Conservation (phyloP, 2,113 vertebrate species). For the Steatornis caripensis region DNA sequence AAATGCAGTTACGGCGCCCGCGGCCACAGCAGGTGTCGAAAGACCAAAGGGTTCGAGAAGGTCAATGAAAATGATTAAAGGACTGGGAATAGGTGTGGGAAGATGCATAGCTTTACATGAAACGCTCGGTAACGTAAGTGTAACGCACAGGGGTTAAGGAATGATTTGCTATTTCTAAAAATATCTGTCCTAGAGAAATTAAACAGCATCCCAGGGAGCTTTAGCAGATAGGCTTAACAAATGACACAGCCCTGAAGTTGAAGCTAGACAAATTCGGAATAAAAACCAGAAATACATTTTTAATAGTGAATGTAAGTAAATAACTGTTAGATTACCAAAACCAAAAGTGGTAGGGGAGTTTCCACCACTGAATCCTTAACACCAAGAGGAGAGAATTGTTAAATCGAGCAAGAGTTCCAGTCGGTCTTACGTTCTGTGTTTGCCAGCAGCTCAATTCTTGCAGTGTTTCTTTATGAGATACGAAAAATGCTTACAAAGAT, state of each 20-base stretch:
- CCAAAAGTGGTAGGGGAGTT: not conserved
- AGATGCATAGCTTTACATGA: not conserved
- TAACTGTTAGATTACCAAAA: not conserved
- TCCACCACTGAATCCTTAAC: not conserved
- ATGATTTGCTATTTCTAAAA: not conserved
- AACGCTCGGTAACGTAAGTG: not conserved
- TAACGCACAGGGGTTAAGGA: not conserved
- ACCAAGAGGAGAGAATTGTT: not conserved
- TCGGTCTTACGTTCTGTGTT: not conserved
- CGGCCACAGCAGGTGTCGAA: rapidly evolving
- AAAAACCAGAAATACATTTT: not conserved
- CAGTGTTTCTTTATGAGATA: not conserved
- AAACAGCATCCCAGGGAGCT: not conserved
- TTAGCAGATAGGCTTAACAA: not conserved
- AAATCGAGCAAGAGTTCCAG: not conserved
- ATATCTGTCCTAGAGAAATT: not conserved
- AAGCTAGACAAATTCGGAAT: not conserved
- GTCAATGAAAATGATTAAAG: not conserved
- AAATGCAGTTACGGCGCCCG: too few relatives aligned
- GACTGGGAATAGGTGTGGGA: not conserved
- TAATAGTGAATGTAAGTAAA: not conserved
- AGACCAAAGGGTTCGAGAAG: not conserved
- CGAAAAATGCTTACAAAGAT: rapidly evolving
- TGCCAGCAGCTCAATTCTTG: not conserved
- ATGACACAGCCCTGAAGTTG: not conserved